Evolutionary conservation across 2,113 vertebrate species (phyloP), one percentile per base, ranked within the genome.

Genomic region (Hippoglossus stenolepis): DNA sequence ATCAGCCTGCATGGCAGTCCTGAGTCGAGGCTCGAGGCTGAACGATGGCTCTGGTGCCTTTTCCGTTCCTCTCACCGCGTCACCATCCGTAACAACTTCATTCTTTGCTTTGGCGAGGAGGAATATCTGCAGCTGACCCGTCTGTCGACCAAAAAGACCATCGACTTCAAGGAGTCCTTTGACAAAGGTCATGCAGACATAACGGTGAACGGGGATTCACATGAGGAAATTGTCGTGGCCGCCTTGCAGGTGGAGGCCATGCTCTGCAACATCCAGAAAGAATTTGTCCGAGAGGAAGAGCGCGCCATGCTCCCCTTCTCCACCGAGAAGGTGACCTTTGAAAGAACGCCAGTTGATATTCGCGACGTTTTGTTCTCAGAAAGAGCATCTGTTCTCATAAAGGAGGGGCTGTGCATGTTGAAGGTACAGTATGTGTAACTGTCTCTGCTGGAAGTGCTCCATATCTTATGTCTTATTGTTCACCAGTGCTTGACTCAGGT

Each of bases 31-130:
- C 12, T 0, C 11, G 96, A 96, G 71, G 96, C 96, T 24, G 1
- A 83, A 3, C 17, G 0, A 0, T 98, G 97, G 97, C 51, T 65
- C 4, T 2, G 7, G 2, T 0, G 0, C 87, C 2, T 23, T 78
- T 61, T 93, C 15, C 0, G 1, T 0, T 0, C 17, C 12, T 0
- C 7, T 12, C 10, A 35, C 4, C 0, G 0, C 0, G 0, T 47
- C 0, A 0, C 14, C 23, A 94, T 97, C 84, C 56, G 62, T 63
- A 96, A 96, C 85, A 96, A 95, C 78, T 94, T 90, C 69, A 89
- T 97, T 74, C 86, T 91, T 70, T 93, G 92, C 83, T 78, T 97
- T 0, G 91, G 94, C 9, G 91, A 88, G 63, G 10, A 68, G 0
- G 90, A 98, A 20, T 90, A 95, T 38, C 65, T 61, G 57, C 38